Conservation (phyloP, 2,797 vertebrate genomes). For the Sylvilagus floridanus region DNA sequence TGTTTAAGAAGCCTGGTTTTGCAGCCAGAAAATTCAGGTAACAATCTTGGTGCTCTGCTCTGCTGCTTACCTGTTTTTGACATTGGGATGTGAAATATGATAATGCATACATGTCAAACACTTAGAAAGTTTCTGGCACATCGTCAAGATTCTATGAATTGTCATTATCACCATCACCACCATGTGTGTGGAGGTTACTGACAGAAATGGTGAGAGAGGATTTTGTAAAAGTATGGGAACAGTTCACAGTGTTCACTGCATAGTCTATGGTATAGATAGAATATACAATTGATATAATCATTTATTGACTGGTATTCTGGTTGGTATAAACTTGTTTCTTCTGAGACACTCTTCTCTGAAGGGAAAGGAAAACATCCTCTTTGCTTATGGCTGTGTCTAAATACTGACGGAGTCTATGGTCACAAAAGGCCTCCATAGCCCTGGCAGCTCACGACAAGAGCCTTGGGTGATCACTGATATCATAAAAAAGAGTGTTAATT, state of each 20-base stretch:
- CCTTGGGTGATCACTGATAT: too few relatives aligned
- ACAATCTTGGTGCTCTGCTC: background rate
- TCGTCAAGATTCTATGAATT: background rate
- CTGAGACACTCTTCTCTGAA: too few relatives aligned
- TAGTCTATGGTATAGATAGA: background rate
- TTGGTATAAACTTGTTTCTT: background rate
- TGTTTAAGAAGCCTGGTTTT: background rate
- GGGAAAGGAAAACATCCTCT: too few relatives aligned
- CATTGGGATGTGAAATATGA: background rate
- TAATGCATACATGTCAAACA: background rate
- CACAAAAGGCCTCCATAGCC: too few relatives aligned
- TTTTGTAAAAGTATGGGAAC: background rate
- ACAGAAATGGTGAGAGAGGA: background rate
- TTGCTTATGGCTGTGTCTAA: too few relatives aligned
- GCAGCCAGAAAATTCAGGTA: background rate
- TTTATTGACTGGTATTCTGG: background rate
- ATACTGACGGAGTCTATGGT: too few relatives aligned
- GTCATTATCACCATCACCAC: background rate
- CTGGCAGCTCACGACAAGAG: too few relatives aligned
- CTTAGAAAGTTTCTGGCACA: constrained; percentile 8
- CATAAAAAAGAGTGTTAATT: too few relatives aligned
- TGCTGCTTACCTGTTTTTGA: background rate
- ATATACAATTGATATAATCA: background rate
- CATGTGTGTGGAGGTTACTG: background rate
- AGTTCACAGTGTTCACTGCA: background rate